These are phyloP conservation scores for Agriotes lineatus DNA, from an alignment of 2,888 invertebrate species.

Conservation along the genomic window DNA sequence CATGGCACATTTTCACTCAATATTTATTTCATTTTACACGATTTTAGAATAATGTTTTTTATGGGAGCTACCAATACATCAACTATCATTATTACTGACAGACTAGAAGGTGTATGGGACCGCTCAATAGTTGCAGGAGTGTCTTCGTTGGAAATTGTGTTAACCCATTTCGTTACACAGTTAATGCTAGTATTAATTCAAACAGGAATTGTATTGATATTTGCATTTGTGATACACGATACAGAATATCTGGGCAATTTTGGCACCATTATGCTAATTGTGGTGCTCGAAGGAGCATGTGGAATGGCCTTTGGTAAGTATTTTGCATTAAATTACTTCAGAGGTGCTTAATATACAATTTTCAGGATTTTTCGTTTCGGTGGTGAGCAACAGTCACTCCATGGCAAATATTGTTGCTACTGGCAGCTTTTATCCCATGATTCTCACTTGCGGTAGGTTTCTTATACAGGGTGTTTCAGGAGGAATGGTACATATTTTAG, in stretches of 20 bases:
- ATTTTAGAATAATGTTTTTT: conserved; percentile 83
- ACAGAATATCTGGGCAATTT: conserved; percentile 75
- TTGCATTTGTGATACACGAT: conserved; percentile 74
- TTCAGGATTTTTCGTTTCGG: conserved; percentile 86
- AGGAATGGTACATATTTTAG: too few species aligned
- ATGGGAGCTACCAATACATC: conserved; percentile 87
- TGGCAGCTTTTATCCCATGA: conserved; percentile 91
- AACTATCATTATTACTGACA: conserved; percentile 83
- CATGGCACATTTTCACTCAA: not conserved
- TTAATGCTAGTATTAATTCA: conserved; percentile 80
- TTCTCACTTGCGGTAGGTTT: conserved; percentile 87
- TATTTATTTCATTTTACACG: not conserved
- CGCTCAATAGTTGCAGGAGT: conserved; percentile 90
- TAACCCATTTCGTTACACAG: conserved; percentile 85
- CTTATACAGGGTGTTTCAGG: too few species aligned
- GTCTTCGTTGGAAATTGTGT: conserved; percentile 81
- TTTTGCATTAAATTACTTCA: too few species aligned
- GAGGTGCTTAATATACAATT: too few species aligned
- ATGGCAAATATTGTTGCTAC: conserved; percentile 87
- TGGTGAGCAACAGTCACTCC: conserved; percentile 82
- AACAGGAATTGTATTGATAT: conserved; percentile 71
- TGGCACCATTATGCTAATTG: conserved; percentile 71
- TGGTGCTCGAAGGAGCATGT: conserved; percentile 81
- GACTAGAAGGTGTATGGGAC: conserved; percentile 88
- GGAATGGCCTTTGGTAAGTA: conserved; percentile 85